Conservation (phyloP, 2,888 invertebrate genomes). For the Dusona sp. region DNA sequence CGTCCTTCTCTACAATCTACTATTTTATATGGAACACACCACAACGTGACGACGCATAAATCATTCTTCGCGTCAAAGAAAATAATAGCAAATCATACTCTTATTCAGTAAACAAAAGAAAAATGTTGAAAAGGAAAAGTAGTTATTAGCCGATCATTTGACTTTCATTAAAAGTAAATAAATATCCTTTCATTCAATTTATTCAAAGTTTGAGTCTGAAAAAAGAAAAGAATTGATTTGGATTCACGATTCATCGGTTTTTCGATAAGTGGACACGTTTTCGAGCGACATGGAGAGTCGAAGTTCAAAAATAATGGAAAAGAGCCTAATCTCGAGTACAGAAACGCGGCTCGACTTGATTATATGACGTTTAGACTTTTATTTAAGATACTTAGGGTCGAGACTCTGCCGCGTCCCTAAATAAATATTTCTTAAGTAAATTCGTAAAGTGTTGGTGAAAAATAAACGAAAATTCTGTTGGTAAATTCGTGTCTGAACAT, state of each 20-base stretch:
- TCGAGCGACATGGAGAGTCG: too few relatives aligned
- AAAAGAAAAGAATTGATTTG: too few relatives aligned
- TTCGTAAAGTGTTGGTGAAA: background rate
- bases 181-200: background rate
- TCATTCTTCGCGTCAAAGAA: background rate
- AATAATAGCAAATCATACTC: background rate
- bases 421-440: background rate
- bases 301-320: too few relatives aligned
- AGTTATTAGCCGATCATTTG: background rate
- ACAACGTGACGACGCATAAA: slow-evolving; percentile 36
- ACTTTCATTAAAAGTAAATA: background rate
- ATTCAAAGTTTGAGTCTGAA: background rate
- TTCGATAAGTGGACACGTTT: too few relatives aligned
- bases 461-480: background rate
- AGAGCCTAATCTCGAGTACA: too few relatives aligned
- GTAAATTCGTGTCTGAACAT: background rate
- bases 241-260: too few relatives aligned
- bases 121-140: background rate
- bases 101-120: background rate
- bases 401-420: too few relatives aligned
- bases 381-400: too few relatives aligned
- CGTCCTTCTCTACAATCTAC: background rate
- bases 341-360: too few relatives aligned
- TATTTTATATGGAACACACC: slow-evolving; percentile 34
- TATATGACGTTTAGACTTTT: too few relatives aligned